Evolutionary conservation across 2,113 vertebrate species (phyloP), one percentile per base, ranked within the genome.

Genomic region (Dipodomys spectabilis): DNA sequence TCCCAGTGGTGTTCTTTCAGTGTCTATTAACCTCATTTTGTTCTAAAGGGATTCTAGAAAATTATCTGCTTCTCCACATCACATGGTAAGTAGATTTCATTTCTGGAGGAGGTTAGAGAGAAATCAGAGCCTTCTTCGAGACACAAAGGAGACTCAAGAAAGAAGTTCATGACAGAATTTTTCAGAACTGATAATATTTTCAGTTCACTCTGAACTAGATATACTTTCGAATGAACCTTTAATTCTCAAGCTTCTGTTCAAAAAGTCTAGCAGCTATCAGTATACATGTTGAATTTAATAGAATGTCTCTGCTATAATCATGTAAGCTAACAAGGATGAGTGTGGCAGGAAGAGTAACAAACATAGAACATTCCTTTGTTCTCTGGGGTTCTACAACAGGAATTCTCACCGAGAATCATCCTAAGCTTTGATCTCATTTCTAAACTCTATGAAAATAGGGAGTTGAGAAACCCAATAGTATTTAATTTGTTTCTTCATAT

Each of bases 101-200:
- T 87, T 53, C 9, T 69, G 22, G 89, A 94, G 10, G 28, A 91
- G 25, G 53, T 82, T 80, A 69, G 39, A 32, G 83, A 75, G 84
- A 93, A 81, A 82, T 60, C 25, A n/a, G 8, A 86, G 20, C 23
- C 72, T 79, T 72, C 68, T 83, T 16, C 8, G 44, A 91, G 44
- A 78, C 20, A 77, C 3, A 32, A 27, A 88, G 16, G 10, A 84
- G 18, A 73, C 2, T 69, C 20, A 57, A 69, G 27, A 88, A 84
- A 82, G 20, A 25, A 2, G 1, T 45, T 92, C 68, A 60, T 9
- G 18, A 12, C 1, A 27, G 84, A 67, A 90, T 65, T 69, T 80
- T 30, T 80, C 57, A 74, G 23, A 80, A 28, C 39, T 62, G 67
- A 78, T 11, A 81, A 49, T 16, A 82, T 23, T 85, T 65, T 87